Evolutionary conservation across 2,888 invertebrate genomes (phyloP).

Genomic region (Nowickia ferox): DNA sequence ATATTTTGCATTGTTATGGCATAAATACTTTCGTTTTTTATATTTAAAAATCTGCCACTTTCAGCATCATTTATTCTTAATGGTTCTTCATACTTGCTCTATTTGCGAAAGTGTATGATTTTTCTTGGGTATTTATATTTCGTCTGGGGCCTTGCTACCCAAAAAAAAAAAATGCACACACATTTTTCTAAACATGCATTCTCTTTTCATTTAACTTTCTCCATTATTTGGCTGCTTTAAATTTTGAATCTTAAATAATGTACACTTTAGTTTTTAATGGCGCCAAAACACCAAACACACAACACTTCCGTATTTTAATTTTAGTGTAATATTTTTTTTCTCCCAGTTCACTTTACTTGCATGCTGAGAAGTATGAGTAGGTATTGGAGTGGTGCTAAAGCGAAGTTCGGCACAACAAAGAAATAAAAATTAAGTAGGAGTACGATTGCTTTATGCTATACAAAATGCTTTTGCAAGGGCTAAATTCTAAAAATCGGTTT

Average conservation of each 20-base stretch:
- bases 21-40: background rate
- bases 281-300: slow-evolving; percentile 57
- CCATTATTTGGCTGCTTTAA: slow-evolving; percentile 54
- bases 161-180: background rate
- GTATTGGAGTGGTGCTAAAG: background rate
- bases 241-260: slow-evolving; percentile 63
- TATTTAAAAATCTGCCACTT: slow-evolving; percentile 33
- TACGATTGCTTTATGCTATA: background rate
- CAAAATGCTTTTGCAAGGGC: background rate
- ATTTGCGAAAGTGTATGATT: background rate
- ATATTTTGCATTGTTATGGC: background rate
- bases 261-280: slow-evolving; percentile 57
- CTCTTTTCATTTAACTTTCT: slow-evolving; percentile 39
- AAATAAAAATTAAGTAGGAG: background rate
- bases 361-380: background rate
- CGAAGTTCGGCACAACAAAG: background rate
- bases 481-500: no score
- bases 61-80: slow-evolving; percentile 52
- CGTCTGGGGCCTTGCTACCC: background rate
- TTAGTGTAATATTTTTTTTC: slow-evolving; percentile 28
- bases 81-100: slow-evolving; percentile 1
- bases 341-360: slow-evolving; percentile 24
- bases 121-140: slow-evolving; percentile 17
- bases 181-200: background rate
- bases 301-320: slow-evolving; percentile 61